These are phyloP conservation scores for Norana najaformis DNA, from an alignment of 2,888 invertebrate genomes.

Conservation along the genomic window DNA sequence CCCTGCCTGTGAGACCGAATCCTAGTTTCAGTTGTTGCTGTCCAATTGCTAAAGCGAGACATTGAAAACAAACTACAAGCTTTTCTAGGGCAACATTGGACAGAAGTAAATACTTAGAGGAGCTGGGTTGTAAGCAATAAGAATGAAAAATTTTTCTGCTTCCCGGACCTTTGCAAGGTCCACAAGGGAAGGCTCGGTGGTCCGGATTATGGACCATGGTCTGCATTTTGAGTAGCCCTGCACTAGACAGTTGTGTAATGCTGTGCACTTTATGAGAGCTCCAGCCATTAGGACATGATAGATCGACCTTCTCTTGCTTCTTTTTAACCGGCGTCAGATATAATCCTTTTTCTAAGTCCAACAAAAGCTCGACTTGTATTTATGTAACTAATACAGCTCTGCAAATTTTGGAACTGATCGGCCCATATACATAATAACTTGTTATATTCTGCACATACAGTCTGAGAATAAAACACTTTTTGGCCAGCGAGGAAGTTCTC, in stretches of 20 bases:
- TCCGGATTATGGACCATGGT: too few species aligned
- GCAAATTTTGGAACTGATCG: not conserved
- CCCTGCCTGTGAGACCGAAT: too few species aligned
- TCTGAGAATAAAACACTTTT: not conserved
- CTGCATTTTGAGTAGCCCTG: too few species aligned
- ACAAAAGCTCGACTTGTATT: not conserved
- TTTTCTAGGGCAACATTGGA: too few species aligned
- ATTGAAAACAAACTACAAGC: too few species aligned
- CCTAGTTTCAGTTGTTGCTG: too few species aligned
- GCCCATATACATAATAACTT: not conserved
- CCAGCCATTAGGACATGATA: not conserved
- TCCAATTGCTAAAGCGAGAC: too few species aligned
- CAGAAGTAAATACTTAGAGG: too few species aligned
- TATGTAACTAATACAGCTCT: not conserved
- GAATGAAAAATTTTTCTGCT: too few species aligned
- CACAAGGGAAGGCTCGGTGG: too few species aligned
- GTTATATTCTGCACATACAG: not conserved
- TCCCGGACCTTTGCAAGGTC: too few species aligned
- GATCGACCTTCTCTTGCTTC: not conserved
- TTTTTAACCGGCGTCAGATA: not conserved
- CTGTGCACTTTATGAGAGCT: not conserved
- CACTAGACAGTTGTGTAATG: not conserved
- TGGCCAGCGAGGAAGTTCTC: not conserved
- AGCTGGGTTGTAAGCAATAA: too few species aligned
- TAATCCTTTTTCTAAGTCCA: not conserved